Conservation (phyloP, 2,888 invertebrate species). For the Loripinus fragilis region DNA sequence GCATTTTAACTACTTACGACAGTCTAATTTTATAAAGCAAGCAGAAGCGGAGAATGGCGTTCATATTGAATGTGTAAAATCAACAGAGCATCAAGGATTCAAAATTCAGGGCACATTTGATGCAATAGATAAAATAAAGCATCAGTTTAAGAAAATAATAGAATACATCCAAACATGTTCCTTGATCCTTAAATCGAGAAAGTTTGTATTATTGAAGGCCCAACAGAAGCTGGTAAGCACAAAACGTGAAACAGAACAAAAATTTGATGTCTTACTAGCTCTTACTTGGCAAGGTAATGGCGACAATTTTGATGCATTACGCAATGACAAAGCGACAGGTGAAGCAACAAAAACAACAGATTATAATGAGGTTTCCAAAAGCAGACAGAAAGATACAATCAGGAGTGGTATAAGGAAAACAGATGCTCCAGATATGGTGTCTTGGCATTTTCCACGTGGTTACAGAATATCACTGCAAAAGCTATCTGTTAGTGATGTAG, state of each 20-base stretch:
- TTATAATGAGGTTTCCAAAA: too few relatives aligned
- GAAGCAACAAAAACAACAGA: too few relatives aligned
- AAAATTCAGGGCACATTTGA: background rate
- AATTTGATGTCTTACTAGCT: background rate
- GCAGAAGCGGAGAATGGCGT: background rate
- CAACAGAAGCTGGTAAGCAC: background rate
- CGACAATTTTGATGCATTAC: too few relatives aligned
- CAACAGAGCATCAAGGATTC: background rate
- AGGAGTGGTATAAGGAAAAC: background rate
- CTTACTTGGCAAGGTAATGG: too few relatives aligned
- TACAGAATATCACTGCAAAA: background rate
- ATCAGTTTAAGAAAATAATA: background rate
- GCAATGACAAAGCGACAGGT: too few relatives aligned
- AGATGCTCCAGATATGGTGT: background rate
- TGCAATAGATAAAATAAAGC: background rate
- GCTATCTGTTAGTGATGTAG: background rate
- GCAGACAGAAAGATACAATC: too few relatives aligned
- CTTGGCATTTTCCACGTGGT: background rate
- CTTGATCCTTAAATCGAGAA: background rate
- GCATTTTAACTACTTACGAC: background rate
- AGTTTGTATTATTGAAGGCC: background rate
- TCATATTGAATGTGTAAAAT: background rate
- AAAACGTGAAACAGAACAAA: background rate
- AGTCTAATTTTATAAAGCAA: background rate
- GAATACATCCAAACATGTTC: background rate